phyloP scores from a whole-genome alignment of 1,140 invertebrate species.

The Lordiphosa mommai region DNA sequence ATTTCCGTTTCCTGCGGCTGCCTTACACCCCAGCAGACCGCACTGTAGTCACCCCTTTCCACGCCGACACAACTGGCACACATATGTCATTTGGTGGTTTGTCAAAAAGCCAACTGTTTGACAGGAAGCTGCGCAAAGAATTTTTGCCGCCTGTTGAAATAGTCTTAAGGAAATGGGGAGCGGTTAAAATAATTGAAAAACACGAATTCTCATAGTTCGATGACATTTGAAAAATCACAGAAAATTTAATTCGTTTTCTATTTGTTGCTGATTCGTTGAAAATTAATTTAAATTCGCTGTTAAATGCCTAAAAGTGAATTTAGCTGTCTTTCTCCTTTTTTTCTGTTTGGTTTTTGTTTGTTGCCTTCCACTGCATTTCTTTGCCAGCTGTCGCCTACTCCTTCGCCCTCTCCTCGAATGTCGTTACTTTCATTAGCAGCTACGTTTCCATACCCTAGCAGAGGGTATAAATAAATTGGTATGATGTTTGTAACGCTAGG shows the following conservation, averaged over 20 bases:
- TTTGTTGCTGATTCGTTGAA: conserved; percentile 14
- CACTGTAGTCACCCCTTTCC: neutral
- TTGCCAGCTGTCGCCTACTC: neutral
- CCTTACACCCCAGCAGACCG: conserved; percentile 18
- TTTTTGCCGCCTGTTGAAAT: conserved; percentile 40
- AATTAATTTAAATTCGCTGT: conserved; percentile 43
- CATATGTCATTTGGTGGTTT: conserved; percentile 43
- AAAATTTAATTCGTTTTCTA: neutral
- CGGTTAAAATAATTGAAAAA: neutral
- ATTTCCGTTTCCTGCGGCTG: conserved; percentile 63
- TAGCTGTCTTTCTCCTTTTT: conserved; percentile 3
- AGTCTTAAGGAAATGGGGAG: neutral
- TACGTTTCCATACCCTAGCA: conserved; percentile 5
- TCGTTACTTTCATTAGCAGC: conserved; percentile 58
- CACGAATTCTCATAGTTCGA: neutral
- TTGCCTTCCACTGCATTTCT: neutral
- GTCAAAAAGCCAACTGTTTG: conserved; percentile 69
- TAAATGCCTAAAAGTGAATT: conserved; percentile 29
- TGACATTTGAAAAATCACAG: neutral
- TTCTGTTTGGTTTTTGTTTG: conserved; percentile 1
- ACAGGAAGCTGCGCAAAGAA: conserved; percentile 61
- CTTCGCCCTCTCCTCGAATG: conserved; percentile 10
- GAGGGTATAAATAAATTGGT: neutral
- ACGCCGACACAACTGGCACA: neutral
- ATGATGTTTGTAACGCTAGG: no score